Base-by-base conservation (phyloP, 2,888 invertebrate genomes). In the Coleophora deauratella region DNA sequence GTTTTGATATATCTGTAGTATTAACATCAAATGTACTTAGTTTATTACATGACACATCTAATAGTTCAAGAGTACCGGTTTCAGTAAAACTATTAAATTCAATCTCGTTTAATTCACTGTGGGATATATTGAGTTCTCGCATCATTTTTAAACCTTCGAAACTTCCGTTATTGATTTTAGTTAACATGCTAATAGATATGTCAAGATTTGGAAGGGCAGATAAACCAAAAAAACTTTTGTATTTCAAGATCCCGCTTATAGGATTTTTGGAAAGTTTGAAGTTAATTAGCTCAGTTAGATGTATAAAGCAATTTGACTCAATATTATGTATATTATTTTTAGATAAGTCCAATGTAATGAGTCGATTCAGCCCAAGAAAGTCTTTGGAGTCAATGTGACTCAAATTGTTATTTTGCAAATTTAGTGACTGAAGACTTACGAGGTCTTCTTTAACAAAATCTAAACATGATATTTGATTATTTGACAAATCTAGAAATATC, bases 21-120 rank as follows among this genome's bases (percentile, higher is more conserved):
- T 79, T 79, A 1, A 80, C 39, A 2, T 46, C 32, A 40, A 81
- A 76, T 6, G 43, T 38, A 38, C 44, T 55, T 0, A 79, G 43
- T 46, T 55, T 46, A 34, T 80, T 80, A 42, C 51, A 57, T 1
- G 79, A 79, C n/a, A 79, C 50, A 47, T 81, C 80, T 7, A 81
- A 48, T 2, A 46, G 55, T 51, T 61, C 58, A 32, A 79, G 52
- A 11, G 55, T 53, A 1, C 61, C 66, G 1, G 72, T 72, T 37
- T 62, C 46, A 1, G 43, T 42, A 44, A 80, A 75, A 2, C 62
- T 47, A 49, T 79, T 72, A 43, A 57, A 76, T 42, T 73, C 56
- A 12, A 81, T 28, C 15, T 55, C 55, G 21, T 43, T 52, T 37
- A 81, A 54, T 42, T 59, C 57, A 46, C 71, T 62, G 36, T 56